phyloP scores from a whole-genome alignment of 2,113 vertebrate genomes.

The Verasper variegatus region DNA sequence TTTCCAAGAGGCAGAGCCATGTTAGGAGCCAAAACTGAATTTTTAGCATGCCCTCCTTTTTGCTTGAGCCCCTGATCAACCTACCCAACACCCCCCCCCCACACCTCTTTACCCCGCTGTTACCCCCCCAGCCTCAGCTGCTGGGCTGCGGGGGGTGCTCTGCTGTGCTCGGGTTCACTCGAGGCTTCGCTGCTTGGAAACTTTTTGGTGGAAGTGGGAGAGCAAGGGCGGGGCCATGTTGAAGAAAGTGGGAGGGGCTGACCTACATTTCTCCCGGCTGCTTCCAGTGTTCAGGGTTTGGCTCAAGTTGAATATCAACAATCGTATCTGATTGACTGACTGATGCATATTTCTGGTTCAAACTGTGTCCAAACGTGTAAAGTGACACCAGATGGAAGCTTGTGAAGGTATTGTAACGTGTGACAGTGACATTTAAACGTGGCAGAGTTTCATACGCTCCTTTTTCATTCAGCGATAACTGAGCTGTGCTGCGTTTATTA shows the following conservation, averaged over 20 bases:
- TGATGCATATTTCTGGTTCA: conserved; percentile 40
- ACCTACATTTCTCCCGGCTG: conserved; percentile 76
- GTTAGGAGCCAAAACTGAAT: conserved; percentile 45
- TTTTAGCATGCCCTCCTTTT: conserved; percentile 16
- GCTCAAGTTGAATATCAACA: conserved; percentile 34
- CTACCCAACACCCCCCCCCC: neutral
- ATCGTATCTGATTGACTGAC: conserved; percentile 37
- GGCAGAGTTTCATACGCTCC: neutral
- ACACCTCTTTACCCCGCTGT: conserved; percentile 1
- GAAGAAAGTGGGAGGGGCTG: conserved; percentile 67
- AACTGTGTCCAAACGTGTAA: neutral
- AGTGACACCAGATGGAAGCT: conserved; percentile 5
- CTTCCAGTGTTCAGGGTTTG: conserved; percentile 10
- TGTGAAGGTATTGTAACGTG: neutral
- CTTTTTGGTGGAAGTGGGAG: conserved; percentile 45
- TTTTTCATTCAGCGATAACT: neutral
- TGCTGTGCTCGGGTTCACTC: conserved; percentile 61
- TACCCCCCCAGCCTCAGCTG: conserved; percentile 22
- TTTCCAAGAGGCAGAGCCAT: conserved; percentile 15
- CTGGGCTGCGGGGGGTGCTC: conserved; percentile 19
- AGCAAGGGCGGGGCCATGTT: conserved; percentile 31
- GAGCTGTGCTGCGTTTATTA: too few species aligned
- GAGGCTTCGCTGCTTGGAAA: conserved; percentile 59
- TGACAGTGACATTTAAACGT: too few species aligned
- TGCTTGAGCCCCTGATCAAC: neutral